Conservation (phyloP, 2,797 vertebrate species). For the Sebastes minor region DNA sequence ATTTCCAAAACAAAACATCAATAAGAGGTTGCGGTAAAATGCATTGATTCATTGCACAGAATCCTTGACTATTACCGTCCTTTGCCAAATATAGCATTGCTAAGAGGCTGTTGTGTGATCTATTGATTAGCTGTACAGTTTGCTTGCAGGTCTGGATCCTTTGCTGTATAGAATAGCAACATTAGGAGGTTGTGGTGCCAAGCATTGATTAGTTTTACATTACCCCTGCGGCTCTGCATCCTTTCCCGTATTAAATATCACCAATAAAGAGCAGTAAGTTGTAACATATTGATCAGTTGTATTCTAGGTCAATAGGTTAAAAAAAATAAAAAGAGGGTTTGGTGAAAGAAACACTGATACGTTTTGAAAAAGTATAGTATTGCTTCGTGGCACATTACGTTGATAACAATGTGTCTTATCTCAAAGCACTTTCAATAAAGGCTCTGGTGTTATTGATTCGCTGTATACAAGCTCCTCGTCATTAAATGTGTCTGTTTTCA, state of each 20-base stretch:
- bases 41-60: conserved; percentile 15
- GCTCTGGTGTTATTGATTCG: background rate
- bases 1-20: conserved; percentile 10
- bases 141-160: conserved; percentile 11
- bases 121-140: conserved; percentile 34
- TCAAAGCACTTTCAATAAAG: background rate
- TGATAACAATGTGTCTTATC: background rate
- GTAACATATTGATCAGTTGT: conserved; percentile 4
- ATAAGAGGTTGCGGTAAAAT: background rate
- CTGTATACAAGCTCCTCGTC: background rate
- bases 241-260: conserved; percentile 5
- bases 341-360: background rate
- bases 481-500: conserved; percentile 3
- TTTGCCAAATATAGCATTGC: conserved; percentile 7
- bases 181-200: conserved; percentile 22
- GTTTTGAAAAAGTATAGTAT: background rate
- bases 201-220: conserved; percentile 33
- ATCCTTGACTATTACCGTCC: background rate
- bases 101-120: conserved; percentile 4
- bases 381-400: background rate
- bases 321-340: background rate
- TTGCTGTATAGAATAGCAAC: conserved; percentile 25
- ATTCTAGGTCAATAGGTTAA: background rate
- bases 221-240: conserved; percentile 3
- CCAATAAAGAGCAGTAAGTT: background rate